phyloP scores from a whole-genome alignment of 2,113 vertebrate genomes.

The Toxotes chatareus region DNA sequence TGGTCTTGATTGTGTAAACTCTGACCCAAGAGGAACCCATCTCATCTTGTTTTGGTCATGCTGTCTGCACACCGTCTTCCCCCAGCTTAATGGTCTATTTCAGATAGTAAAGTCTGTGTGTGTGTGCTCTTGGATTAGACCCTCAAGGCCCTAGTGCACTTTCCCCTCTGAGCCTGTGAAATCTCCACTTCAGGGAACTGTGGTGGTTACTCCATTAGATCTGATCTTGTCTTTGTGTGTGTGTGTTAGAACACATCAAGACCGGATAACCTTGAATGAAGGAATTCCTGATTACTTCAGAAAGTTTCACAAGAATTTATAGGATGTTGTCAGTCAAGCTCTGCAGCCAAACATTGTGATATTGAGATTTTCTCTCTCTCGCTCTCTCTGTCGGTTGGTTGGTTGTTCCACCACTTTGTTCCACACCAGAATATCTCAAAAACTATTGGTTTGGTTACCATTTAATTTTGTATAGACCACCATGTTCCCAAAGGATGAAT shows the following conservation, averaged over 20 bases:
- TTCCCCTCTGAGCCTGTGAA: constrained; percentile 45
- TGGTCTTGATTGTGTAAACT: constrained; percentile 7
- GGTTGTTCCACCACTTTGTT: background rate
- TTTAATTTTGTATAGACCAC: too few relatives aligned
- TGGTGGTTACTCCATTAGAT: constrained; percentile 3
- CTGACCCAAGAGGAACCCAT: background rate
- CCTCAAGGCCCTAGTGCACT: constrained; percentile 25
- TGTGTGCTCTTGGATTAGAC: constrained; percentile 52
- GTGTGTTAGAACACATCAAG: background rate
- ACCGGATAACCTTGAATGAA: background rate
- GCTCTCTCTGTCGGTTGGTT: background rate
- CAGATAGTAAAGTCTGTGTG: constrained; percentile 19
- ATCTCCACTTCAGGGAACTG: constrained; percentile 8
- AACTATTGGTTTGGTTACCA: too few relatives aligned
- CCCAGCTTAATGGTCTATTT: constrained; percentile 66
- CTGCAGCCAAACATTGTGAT: background rate
- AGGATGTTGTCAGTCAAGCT: background rate
- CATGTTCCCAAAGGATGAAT: too few relatives aligned
- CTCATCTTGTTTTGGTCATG: constrained; percentile 35
- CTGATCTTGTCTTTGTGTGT: background rate
- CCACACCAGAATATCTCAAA: too few relatives aligned
- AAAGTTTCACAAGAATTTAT: background rate
- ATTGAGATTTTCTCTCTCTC: background rate
- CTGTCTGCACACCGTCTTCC: constrained; percentile 36
- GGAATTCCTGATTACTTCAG: background rate